Conservation (phyloP, 2,113 vertebrate genomes). For the Mesoclemmys tuberculata region DNA sequence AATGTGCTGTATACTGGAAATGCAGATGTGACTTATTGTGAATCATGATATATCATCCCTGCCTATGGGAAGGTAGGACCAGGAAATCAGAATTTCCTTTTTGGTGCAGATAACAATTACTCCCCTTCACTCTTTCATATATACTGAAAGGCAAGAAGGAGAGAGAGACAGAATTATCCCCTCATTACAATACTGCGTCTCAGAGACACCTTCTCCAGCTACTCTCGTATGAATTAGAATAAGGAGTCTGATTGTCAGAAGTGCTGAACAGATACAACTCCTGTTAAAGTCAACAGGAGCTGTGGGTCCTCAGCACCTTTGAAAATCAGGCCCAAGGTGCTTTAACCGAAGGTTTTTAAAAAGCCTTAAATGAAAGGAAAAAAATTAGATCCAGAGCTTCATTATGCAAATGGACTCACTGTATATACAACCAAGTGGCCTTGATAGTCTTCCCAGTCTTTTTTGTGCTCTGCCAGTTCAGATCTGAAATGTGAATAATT, state of each 20-base stretch:
- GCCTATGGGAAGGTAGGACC: conserved; percentile 38
- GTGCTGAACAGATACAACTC: conserved; percentile 26
- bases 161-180: conserved; percentile 52
- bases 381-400: not conserved
- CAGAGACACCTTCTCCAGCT: conserved; percentile 36
- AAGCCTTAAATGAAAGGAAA: not conserved
- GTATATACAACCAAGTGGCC: conserved; percentile 28
- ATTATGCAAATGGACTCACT: conserved; percentile 30
- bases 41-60: conserved; percentile 40
- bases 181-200: conserved; percentile 62
- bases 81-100: conserved; percentile 56
- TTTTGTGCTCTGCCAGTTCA: conserved; percentile 23
- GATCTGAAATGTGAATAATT: conserved; percentile 11
- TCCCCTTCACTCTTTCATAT: conserved; percentile 55
- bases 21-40: conserved; percentile 43
- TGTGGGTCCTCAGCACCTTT: not conserved
- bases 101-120: not conserved
- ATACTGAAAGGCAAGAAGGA: conserved; percentile 37
- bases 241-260: conserved; percentile 16
- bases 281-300: conserved; percentile 26
- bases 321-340: conserved; percentile 17
- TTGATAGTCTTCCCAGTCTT: conserved; percentile 36
- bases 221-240: conserved; percentile 50
- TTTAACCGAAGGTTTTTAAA: conserved; percentile 45
- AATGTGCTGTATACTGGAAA: conserved; percentile 65